A percentile compares a stretch with the other conserved stretches of the same genome.
These are phyloP conservation scores for Portunus trituberculatus DNA, from an alignment of 1,140 invertebrate genomes.

Conservation along the genomic window DNA sequence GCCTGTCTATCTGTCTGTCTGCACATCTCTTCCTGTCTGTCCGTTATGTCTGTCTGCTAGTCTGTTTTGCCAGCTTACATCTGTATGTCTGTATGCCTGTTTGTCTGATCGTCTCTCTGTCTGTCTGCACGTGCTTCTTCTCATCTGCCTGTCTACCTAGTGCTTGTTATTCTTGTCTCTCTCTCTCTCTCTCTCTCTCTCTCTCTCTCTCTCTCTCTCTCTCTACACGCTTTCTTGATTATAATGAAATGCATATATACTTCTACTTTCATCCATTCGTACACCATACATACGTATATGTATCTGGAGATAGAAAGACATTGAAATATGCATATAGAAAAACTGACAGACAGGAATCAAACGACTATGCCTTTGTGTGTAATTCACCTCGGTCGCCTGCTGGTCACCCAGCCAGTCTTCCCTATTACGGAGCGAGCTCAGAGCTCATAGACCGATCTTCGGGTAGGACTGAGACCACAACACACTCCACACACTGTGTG, in stretches of 20 bases:
- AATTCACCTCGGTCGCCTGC: no score
- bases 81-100: neutral
- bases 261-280: neutral
- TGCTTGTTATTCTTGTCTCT: neutral
- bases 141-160: neutral
- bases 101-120: neutral
- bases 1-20: conserved; percentile 49
- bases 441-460: no score
- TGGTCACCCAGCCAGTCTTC: no score
- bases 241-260: neutral
- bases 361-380: neutral
- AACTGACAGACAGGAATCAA: neutral
- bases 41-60: neutral
- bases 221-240: neutral
- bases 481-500: no score
- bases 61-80: neutral
- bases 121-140: neutral
- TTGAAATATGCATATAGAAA: neutral
- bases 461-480: no score
- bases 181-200: conserved; percentile 32
- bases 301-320: neutral
- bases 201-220: neutral
- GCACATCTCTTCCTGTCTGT: conserved; percentile 20
- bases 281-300: neutral
- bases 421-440: no score